Conservation (phyloP, 2,888 invertebrate species). For the Auanema freiburgensis region DNA sequence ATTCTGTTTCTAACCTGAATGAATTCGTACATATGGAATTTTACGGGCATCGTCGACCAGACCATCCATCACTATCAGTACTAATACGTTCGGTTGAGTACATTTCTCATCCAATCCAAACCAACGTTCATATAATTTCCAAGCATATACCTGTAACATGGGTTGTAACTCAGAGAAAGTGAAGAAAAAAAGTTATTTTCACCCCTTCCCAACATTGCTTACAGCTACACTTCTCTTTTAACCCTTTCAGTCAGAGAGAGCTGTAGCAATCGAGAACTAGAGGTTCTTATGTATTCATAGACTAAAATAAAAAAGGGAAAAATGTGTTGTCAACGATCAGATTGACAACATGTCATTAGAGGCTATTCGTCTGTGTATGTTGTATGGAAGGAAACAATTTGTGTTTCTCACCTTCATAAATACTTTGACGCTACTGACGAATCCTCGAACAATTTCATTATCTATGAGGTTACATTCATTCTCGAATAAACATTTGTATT, state of each 20-base stretch:
- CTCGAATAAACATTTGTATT: constrained; percentile 48
- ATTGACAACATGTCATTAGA: constrained; percentile 9
- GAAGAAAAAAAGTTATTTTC: too few species aligned
- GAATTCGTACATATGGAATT: constrained; percentile 51
- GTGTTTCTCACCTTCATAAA: constrained; percentile 47
- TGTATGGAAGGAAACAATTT: constrained; percentile 7
- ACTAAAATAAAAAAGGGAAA: neutral
- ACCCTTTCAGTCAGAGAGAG: neutral
- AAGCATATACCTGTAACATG: constrained; percentile 49
- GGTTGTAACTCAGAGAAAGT: too few species aligned
- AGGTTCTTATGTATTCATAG: neutral
- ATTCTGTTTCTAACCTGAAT: constrained; percentile 37
- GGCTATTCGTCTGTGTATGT: constrained; percentile 6
- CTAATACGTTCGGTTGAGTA: constrained; percentile 34
- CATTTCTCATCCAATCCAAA: constrained; percentile 41
- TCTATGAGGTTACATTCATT: constrained; percentile 48
- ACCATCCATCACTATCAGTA: constrained; percentile 52
- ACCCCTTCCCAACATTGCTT: neutral
- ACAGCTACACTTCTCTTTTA: neutral
- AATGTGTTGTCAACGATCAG: neutral
- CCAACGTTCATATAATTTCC: constrained; percentile 58
- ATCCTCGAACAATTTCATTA: constrained; percentile 50
- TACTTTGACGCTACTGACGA: constrained; percentile 49
- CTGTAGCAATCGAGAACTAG: too few species aligned
- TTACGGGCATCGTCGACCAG: constrained; percentile 55